A percentile compares a stretch with the other conserved stretches of the same genome.
phyloP scores from a whole-genome alignment of 2,113 vertebrate species.

The Odocoileus virginianus region DNA sequence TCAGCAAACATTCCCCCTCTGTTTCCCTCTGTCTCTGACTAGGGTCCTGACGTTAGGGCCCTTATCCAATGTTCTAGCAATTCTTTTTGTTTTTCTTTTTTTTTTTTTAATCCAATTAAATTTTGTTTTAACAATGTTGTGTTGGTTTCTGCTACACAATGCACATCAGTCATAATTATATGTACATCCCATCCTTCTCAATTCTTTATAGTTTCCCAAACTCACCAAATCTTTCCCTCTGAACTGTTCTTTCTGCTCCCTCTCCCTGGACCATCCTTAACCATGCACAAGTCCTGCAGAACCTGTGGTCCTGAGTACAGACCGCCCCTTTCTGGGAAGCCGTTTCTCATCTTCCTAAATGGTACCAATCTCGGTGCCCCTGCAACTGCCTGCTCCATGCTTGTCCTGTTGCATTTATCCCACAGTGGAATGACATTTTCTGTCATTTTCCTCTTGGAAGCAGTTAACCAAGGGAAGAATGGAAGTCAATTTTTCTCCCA shows the following conservation, averaged over 20 bases:
- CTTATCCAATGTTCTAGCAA: too few species aligned
- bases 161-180: not conserved
- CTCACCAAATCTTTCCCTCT: not conserved
- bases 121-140: not conserved
- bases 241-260: not conserved
- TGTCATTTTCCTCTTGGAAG: not conserved
- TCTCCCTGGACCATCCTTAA: not conserved
- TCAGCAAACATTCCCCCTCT: not conserved
- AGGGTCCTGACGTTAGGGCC: not conserved
- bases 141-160: not conserved
- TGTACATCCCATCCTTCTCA: not conserved
- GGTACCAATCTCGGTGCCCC: not conserved
- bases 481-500: not conserved
- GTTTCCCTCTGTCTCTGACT: not conserved
- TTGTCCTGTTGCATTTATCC: not conserved
- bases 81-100: not conserved
- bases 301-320: accelerated
- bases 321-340: not conserved
- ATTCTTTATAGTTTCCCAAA: not conserved
- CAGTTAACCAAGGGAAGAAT: not conserved
- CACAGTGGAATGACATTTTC: not conserved
- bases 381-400: not conserved
- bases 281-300: not conserved
- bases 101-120: not conserved
- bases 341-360: not conserved